phyloP scores from a whole-genome alignment of 2,113 vertebrate genomes.

The Ciconia maguari region DNA sequence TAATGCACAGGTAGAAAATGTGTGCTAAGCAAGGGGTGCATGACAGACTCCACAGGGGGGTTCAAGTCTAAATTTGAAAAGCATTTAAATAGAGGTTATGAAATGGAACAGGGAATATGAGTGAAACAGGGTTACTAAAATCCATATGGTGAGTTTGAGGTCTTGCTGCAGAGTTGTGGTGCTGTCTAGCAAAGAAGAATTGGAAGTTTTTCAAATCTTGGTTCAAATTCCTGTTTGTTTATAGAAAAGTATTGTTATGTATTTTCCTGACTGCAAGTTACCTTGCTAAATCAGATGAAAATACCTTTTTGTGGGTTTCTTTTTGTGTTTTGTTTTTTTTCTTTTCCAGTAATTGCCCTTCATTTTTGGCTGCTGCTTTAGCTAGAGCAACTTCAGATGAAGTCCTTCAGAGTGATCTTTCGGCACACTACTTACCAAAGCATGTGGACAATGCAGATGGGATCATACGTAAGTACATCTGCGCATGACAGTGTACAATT shows the following conservation, averaged over 20 bases:
- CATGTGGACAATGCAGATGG: constrained; percentile 82
- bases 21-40: neutral
- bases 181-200: neutral
- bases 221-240: neutral
- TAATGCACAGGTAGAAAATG: neutral
- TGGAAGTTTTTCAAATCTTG: neutral
- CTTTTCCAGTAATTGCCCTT: constrained; percentile 90
- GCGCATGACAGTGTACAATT: neutral
- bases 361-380: constrained; percentile 92
- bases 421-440: constrained; percentile 84
- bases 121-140: neutral
- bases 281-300: constrained; percentile 22
- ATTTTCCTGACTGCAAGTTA: neutral
- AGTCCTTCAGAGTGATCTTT: constrained; percentile 90
- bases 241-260: neutral
- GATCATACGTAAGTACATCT: constrained; percentile 84
- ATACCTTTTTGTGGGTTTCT: neutral
- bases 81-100: neutral
- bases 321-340: neutral
- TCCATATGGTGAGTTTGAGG: neutral
- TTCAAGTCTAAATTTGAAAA: neutral
- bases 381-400: constrained; percentile 90
- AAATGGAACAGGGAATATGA: neutral
- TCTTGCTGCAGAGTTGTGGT: neutral
- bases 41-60: neutral